These are phyloP conservation scores for Ascidia mentula DNA, from an alignment of 23 tunicate species.

Conservation along the genomic window DNA sequence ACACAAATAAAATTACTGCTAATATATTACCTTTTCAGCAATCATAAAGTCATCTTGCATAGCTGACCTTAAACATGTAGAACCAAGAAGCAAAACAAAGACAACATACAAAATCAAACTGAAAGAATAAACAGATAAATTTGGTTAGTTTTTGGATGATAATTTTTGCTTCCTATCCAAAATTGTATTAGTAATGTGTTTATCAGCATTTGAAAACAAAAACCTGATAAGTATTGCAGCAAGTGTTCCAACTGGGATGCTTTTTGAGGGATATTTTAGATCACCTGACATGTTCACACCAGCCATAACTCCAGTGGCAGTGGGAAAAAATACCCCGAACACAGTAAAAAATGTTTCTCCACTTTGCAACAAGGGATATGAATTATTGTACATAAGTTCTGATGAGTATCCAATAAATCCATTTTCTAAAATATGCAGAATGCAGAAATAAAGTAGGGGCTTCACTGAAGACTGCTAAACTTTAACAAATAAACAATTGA, in stretches of 20 bases:
- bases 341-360: slow-evolving; percentile 91
- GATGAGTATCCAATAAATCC: slow-evolving; percentile 92
- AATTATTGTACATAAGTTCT: slow-evolving; percentile 66
- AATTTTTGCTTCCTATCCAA: too few relatives aligned
- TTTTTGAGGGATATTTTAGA: slow-evolving; percentile 70
- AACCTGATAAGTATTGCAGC: slow-evolving; percentile 73
- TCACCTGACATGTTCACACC: slow-evolving; percentile 98
- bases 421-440: slow-evolving; percentile 64
- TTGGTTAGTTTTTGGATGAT: too few relatives aligned
- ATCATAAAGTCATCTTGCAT: slow-evolving; percentile 87
- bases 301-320: slow-evolving; percentile 97
- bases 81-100: slow-evolving; percentile 80
- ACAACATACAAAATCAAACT: slow-evolving; percentile 73
- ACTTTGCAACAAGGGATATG: slow-evolving; percentile 52
- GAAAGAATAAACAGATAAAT: too few relatives aligned
- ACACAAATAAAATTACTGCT: too few relatives aligned
- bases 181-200: too few relatives aligned
- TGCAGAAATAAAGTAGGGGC: too few relatives aligned
- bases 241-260: slow-evolving; percentile 85
- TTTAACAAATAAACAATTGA: too few relatives aligned
- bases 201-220: too few relatives aligned
- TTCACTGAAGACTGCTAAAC: too few relatives aligned
- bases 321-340: slow-evolving; percentile 94
- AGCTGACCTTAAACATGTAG: slow-evolving; percentile 71
- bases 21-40: slow-evolving; percentile 89